Evolutionary conservation across 2,888 invertebrate species (phyloP).

Genomic region (Coelinius sp.): DNA sequence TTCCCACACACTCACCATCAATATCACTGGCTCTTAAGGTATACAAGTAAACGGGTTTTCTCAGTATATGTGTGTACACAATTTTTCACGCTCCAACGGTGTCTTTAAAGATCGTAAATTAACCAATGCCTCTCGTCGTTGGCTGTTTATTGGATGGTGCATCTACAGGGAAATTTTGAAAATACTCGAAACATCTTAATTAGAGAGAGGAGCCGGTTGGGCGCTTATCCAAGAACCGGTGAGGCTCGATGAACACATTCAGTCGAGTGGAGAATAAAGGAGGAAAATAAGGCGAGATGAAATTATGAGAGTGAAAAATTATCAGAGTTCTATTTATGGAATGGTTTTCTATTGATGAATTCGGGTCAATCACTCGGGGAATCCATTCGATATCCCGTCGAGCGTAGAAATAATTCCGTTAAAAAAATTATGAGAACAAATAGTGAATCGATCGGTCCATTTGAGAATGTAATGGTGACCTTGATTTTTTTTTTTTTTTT

Average conservation of each 20-base stretch:
- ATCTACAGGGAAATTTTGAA: conserved; percentile 3
- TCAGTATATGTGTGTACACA: conserved; percentile 46
- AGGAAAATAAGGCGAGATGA: neutral
- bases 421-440: neutral
- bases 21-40: no score
- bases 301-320: neutral
- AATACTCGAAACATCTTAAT: conserved; percentile 17
- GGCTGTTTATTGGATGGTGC: neutral
- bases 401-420: neutral
- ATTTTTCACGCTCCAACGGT: conserved; percentile 60
- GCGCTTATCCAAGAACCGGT: neutral
- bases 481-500: no score
- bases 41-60: conserved; percentile 44
- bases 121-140: conserved; percentile 48
- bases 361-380: neutral
- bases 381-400: neutral
- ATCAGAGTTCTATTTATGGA: neutral
- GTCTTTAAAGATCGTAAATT: conserved; percentile 64
- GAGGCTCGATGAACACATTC: neutral
- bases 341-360: neutral
- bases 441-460: neutral
- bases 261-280: neutral
- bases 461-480: no score
- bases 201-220: neutral
- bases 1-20: conserved; percentile 52